Conservation (phyloP, 2,888 invertebrate genomes). For the Drosophila longiperda region DNA sequence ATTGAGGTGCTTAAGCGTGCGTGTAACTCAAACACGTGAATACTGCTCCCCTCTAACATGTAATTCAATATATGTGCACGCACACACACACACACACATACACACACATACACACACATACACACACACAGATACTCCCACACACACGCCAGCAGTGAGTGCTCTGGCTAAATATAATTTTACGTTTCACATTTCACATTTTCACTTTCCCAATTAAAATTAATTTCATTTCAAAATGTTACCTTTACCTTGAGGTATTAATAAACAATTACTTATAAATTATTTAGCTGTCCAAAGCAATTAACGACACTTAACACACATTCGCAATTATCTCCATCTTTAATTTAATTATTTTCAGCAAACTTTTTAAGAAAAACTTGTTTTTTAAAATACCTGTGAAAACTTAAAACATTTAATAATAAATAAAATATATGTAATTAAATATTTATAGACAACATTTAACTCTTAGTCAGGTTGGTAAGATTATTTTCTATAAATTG, state of each 20-base stretch:
- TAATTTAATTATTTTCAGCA: neutral
- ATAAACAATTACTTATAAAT: constrained; percentile 30
- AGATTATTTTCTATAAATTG: neutral
- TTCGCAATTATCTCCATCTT: neutral
- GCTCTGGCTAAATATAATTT: constrained; percentile 42
- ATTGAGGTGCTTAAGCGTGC: constrained; percentile 51
- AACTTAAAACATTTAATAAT: neutral
- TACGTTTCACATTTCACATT: constrained; percentile 44
- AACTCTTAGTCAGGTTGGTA: neutral
- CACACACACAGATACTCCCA: neutral
- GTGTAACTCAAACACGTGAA: constrained; percentile 48
- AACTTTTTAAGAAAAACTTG: neutral
- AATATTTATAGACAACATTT: neutral
- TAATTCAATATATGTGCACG: constrained; percentile 48
- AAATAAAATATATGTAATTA: neutral
- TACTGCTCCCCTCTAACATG: constrained; percentile 21
- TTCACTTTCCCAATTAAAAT: constrained; percentile 56
- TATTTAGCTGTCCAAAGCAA: constrained; percentile 10
- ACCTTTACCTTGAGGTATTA: constrained; percentile 22
- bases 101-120: constrained; percentile 1
- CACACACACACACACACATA: constrained; percentile 5
- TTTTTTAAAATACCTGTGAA: neutral
- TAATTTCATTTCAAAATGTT: constrained; percentile 41
- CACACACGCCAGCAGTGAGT: neutral
- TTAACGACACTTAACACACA: neutral